Base-by-base conservation (phyloP, 1,140 invertebrate genomes). In the Sinella curviseta region DNA sequence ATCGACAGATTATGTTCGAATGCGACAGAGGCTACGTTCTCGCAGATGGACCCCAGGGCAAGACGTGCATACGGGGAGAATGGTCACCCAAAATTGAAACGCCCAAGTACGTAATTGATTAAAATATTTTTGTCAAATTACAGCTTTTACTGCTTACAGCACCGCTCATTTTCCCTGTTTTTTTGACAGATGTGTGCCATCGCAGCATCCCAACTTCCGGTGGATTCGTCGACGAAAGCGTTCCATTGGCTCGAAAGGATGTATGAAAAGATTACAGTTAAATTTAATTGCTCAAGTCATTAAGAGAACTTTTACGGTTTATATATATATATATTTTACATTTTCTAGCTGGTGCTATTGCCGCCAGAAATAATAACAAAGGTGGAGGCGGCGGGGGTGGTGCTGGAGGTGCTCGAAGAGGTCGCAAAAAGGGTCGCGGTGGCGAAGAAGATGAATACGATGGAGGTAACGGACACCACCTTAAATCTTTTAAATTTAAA, bases 1-100 rank as follows among this genome's bases (percentile, higher is more conserved):
- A 98, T 85, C 95, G 97, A 82, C 95, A 98, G 86, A 98, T 99
- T 35, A 95, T 96, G 92, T 99, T 97, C 86, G 95, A 97, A 83
- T 99, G 97, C 86, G 92, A 97, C 80, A 94, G 95, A 89, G 0
- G 87, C 90, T 87, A 85, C 85, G 84, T 84, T 87, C 14, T 77
- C 85, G 17, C 74, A 87, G 12, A 86, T 88, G 57, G 86, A 14
- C 95, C 97, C 0, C 93, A 94, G 0, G 97, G 97, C 2, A 96
- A 97, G 0, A 97, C 95, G 0, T 98, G 96, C 84, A 91, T 97
- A 26, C 93, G 94, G 16, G 95, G 95, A 0, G 89, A 91, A 60
- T 97, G 95, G 83, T 76, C 83, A 31, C 83, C 83, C 1, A 82
- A 84, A 80, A 80, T 78, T 14, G 83, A 84, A 60, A 85, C 94